A percentile compares a stretch with the other conserved stretches of the same genome.
Evolutionary conservation across 2,888 invertebrate genomes (phyloP).

Genomic region (Lasioglossum villosulum): DNA sequence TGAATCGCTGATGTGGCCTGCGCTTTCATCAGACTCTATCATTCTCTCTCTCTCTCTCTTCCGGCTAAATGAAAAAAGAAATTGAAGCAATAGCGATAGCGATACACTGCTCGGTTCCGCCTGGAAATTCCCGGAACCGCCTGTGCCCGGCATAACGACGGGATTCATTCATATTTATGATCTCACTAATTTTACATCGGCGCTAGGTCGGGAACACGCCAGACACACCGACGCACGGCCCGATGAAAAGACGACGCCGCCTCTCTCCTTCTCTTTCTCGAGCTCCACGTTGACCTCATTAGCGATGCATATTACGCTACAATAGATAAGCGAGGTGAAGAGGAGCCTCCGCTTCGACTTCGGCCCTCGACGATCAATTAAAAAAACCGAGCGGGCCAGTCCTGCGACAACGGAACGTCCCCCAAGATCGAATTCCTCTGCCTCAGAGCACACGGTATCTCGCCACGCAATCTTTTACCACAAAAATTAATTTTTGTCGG

Average conservation of each 20-base stretch:
- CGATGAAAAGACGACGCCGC: slow-evolving; percentile 67
- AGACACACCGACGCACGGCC: slow-evolving; percentile 40
- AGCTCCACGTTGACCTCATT: slow-evolving; percentile 70
- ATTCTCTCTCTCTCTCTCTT: not conserved
- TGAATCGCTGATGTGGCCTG: slow-evolving; percentile 54
- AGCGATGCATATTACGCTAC: slow-evolving; percentile 63
- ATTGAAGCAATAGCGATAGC: slow-evolving; percentile 49
- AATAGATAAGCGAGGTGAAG: slow-evolving; percentile 49
- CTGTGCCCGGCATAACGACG: slow-evolving; percentile 27
- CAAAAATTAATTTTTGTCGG: no score
- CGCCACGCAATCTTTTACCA: not conserved
- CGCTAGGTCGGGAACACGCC: slow-evolving; percentile 16
- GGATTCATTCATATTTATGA: slow-evolving; percentile 57
- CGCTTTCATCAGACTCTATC: slow-evolving; percentile 41
- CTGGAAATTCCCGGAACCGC: slow-evolving; percentile 44
- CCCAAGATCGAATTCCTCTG: not conserved
- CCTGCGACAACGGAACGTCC: not conserved
- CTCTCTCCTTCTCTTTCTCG: not conserved
- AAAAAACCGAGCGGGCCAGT: not conserved
- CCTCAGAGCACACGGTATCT: not conserved
- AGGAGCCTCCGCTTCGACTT: slow-evolving; percentile 21
- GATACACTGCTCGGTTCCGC: slow-evolving; percentile 33
- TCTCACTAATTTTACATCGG: slow-evolving; percentile 52
- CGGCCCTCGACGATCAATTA: slow-evolving; percentile 29
- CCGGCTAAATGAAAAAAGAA: slow-evolving; percentile 30